A percentile compares a stretch with the other conserved stretches of the same genome.
Conservation (phyloP, 2,888 invertebrate genomes). For the Ochropleura plecta region DNA sequence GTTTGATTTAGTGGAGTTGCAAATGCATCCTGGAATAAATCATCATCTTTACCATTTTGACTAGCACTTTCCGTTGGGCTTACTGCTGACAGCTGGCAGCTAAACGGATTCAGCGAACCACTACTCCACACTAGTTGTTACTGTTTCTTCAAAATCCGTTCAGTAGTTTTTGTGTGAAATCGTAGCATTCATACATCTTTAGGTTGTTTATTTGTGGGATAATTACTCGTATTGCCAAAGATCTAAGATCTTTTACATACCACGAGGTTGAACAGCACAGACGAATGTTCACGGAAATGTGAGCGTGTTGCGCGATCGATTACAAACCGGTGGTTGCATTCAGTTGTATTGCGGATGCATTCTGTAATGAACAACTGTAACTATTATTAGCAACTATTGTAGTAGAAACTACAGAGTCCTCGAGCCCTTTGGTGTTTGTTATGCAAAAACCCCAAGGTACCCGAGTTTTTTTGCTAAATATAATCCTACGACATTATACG, state of each 20-base stretch:
- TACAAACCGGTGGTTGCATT: constrained; percentile 7
- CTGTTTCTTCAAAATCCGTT: too few relatives aligned
- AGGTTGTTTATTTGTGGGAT: not conserved
- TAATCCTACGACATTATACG: not conserved
- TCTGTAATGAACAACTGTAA: not conserved
- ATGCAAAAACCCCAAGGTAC: not conserved
- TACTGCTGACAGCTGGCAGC: not conserved
- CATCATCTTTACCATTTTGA: not conserved
- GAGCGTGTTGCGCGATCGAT: constrained; percentile 20
- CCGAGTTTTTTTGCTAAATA: not conserved
- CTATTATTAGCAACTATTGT: not conserved
- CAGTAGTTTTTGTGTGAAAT: too few relatives aligned
- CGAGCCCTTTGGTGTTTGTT: not conserved
- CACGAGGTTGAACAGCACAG: constrained; percentile 42
- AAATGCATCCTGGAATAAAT: not conserved
- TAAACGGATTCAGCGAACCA: not conserved
- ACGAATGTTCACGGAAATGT: constrained; percentile 41
- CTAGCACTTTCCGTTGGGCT: not conserved
- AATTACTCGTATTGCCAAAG: constrained; percentile 35
- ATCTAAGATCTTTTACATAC: constrained; percentile 53
- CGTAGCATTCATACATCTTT: too few relatives aligned
- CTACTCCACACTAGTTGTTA: too few relatives aligned
- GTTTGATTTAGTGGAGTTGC: constrained; percentile 12
- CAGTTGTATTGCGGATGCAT: constrained; percentile 9
- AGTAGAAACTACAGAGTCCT: not conserved